Conservation (phyloP, 2,113 vertebrate genomes). For the Tragelaphus strepsiceros region DNA sequence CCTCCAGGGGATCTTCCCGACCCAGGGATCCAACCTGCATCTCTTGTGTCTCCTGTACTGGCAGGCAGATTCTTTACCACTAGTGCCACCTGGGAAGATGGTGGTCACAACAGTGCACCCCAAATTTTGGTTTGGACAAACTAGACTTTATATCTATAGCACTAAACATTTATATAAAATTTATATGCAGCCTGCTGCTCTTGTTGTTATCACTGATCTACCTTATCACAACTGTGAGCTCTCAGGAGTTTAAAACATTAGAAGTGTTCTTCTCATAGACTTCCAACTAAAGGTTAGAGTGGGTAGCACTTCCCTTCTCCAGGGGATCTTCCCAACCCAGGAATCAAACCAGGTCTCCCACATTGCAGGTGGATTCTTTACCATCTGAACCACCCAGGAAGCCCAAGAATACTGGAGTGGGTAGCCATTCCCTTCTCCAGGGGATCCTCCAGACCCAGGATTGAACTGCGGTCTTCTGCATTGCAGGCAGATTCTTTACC, state of each 20-base stretch:
- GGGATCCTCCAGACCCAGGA: not conserved
- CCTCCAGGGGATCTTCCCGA: not conserved
- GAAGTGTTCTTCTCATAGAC: not conserved
- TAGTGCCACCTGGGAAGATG: not conserved
- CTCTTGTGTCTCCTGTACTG: not conserved
- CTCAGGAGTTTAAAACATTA: not conserved
- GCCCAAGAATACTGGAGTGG: not conserved
- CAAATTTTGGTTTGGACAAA: not conserved
- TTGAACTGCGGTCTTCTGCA: not conserved
- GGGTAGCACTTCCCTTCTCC: not conserved
- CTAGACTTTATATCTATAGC: not conserved
- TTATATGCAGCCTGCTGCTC: not conserved
- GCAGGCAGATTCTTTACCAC: not conserved
- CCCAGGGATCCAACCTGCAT: not conserved
- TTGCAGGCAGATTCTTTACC: not conserved
- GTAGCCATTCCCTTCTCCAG: not conserved
- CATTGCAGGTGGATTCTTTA: not conserved
- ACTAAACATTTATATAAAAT: not conserved
- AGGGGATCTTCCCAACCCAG: not conserved
- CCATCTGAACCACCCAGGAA: not conserved
- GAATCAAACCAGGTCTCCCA: not conserved
- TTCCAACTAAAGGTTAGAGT: not conserved
- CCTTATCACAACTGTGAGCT: not conserved
- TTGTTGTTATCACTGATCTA: too few species aligned
- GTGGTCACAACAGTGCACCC: not conserved